Conservation (phyloP, 2,113 vertebrate genomes). For the Loxodonta africana region DNA sequence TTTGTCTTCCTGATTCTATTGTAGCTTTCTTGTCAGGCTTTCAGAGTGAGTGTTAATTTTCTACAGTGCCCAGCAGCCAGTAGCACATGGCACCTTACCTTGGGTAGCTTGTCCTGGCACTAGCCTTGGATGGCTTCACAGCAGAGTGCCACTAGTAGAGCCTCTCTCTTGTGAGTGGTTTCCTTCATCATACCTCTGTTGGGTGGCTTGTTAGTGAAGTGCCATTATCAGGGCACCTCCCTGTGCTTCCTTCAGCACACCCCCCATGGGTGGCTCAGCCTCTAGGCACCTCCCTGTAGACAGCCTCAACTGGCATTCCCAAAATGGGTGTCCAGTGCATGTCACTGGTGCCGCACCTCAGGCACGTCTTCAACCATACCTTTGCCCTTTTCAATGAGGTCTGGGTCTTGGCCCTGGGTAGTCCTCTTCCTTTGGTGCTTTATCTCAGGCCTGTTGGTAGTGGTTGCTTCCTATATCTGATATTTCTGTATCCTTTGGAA, state of each 20-base stretch:
- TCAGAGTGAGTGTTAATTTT: not conserved
- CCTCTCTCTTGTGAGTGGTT: not conserved
- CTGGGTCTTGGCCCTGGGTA: not conserved
- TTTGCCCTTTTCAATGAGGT: not conserved
- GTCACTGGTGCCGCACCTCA: not conserved
- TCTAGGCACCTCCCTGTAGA: not conserved
- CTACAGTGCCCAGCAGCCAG: not conserved
- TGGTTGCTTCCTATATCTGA: not conserved
- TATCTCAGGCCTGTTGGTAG: not conserved
- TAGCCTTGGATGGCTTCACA: not conserved
- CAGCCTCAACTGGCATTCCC: not conserved
- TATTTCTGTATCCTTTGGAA: not conserved
- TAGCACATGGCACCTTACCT: not conserved
- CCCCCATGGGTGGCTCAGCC: not conserved
- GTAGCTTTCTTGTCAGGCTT: not conserved
- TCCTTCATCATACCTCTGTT: not conserved
- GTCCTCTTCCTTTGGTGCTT: not conserved
- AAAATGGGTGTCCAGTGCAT: not conserved
- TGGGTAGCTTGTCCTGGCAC: not conserved
- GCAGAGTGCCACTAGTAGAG: too few relatives aligned
- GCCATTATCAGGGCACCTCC: not conserved
- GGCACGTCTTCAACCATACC: not conserved
- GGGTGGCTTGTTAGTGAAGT: not conserved
- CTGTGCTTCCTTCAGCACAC: not conserved
- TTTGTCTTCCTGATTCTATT: not conserved